Conservation (phyloP, 2,113 vertebrate genomes). For the Lamprologus callipterus region DNA sequence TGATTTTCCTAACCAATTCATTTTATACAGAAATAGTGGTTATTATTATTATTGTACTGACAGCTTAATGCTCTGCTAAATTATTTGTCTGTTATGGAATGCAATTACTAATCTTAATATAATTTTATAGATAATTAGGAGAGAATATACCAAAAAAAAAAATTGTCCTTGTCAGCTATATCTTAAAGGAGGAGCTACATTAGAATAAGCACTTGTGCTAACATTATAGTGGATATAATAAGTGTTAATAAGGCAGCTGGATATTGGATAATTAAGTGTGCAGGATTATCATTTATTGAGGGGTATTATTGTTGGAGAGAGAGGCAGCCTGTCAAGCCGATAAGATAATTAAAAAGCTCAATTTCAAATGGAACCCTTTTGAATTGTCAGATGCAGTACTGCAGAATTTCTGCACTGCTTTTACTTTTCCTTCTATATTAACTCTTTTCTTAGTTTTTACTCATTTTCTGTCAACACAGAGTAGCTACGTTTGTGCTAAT, state of each 20-base stretch:
- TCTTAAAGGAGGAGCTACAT: background rate
- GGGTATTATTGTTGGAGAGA: background rate
- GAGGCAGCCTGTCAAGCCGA: background rate
- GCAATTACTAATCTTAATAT: background rate
- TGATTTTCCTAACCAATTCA: background rate
- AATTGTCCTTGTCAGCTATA: background rate
- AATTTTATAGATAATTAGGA: background rate
- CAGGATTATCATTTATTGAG: background rate
- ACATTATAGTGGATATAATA: background rate
- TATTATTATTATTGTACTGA: background rate
- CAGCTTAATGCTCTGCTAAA: background rate
- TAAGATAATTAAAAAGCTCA: constrained; percentile 32
- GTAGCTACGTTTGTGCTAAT: background rate
- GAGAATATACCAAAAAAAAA: background rate
- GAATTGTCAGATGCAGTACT: constrained; percentile 4
- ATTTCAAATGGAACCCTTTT: constrained; percentile 15
- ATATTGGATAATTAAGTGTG: constrained; percentile 5
- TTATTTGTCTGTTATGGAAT: background rate
- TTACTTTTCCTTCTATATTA: background rate
- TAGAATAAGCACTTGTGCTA: background rate
- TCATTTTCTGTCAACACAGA: background rate
- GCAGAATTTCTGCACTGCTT: background rate
- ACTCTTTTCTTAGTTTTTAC: background rate
- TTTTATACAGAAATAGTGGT: background rate
- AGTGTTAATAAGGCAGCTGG: background rate